phyloP scores from a whole-genome alignment of 2,113 vertebrate species.

The Anhinga rufa region DNA sequence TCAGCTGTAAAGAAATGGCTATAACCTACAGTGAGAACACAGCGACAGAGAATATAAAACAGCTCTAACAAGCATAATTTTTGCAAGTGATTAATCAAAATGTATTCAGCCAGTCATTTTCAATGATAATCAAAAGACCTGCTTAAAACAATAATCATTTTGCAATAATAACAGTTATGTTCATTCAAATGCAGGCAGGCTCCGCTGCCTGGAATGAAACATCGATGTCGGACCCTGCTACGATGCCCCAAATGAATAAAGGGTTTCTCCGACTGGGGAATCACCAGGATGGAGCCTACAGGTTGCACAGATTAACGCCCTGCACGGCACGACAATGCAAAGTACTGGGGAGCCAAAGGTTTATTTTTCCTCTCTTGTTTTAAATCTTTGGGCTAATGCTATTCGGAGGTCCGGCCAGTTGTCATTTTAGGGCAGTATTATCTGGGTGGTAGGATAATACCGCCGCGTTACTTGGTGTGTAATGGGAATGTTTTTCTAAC shows the following conservation, averaged over 20 bases:
- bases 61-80: constrained; percentile 72
- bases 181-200: constrained; percentile 42
- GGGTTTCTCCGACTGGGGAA: not conserved
- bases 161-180: constrained; percentile 65
- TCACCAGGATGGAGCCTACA: not conserved
- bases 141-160: constrained; percentile 74
- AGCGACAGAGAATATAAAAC: constrained; percentile 79
- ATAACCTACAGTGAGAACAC: constrained; percentile 71
- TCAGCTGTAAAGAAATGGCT: constrained; percentile 63
- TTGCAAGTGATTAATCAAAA: constrained; percentile 77
- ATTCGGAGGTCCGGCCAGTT: constrained; percentile 30
- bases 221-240: not conserved
- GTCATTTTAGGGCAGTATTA: constrained; percentile 26
- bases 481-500: constrained; percentile 21
- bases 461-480: not conserved
- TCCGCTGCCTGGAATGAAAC: constrained; percentile 37
- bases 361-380: not conserved
- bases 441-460: constrained; percentile 5
- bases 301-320: not conserved
- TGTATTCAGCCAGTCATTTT: constrained; percentile 72
- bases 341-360: not conserved
- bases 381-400: constrained; percentile 2
- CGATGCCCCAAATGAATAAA: not conserved
- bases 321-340: not conserved
- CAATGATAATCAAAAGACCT: constrained; percentile 72